Evolutionary conservation across 2,888 invertebrate species (phyloP).

Genomic region (Drosophila mettleri): DNA sequence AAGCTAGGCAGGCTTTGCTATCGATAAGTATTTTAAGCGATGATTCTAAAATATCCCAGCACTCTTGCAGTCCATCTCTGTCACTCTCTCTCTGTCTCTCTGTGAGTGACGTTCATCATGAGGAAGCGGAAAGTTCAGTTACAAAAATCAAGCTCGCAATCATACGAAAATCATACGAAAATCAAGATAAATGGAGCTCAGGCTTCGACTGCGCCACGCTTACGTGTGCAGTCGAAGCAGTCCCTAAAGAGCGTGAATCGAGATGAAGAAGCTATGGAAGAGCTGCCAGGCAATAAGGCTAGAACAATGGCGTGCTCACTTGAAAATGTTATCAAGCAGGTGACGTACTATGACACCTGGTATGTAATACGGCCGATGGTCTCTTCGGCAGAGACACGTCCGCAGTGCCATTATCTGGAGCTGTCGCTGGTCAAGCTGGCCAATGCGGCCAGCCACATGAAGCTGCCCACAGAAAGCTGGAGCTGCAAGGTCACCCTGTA

Average conservation of each 20-base stretch:
- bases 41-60: too few relatives aligned
- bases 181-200: not conserved
- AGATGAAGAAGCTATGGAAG: not conserved
- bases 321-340: not conserved
- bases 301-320: too few relatives aligned
- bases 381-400: conserved; percentile 30
- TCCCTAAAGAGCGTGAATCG: conserved; percentile 10
- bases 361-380: conserved; percentile 78
- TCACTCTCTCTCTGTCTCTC: not conserved
- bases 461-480: conserved; percentile 79
- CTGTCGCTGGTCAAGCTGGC: conserved; percentile 81
- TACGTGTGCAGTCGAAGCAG: conserved; percentile 2
- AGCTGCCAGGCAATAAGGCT: not conserved
- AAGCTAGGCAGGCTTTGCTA: too few relatives aligned
- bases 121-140: not conserved
- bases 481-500: conserved; percentile 79
- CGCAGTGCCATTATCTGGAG: conserved; percentile 66
- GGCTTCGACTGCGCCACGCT: not conserved
- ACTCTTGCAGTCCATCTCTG: too few relatives aligned
- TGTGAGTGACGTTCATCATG: not conserved
- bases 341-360: conserved; percentile 83
- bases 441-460: conserved; percentile 70
- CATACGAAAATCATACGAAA: not conserved
- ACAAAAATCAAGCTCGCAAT: not conserved
- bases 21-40: not conserved